These are phyloP conservation scores for Kuschelorhynchus macadamiae DNA, from an alignment of 2,888 invertebrate species.

Conservation along the genomic window DNA sequence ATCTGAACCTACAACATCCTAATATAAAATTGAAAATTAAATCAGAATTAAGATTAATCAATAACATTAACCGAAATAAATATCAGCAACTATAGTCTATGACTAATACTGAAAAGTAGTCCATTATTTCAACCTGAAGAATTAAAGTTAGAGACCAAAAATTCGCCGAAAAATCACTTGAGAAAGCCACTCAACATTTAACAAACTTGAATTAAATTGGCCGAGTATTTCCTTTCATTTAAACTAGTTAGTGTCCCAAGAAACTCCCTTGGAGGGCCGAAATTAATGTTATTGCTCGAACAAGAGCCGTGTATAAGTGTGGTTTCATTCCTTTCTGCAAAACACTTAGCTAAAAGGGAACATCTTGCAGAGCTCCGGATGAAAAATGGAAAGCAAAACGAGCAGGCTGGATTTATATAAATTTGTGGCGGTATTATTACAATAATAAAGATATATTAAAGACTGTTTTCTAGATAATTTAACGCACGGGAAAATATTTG, in stretches of 20 bases:
- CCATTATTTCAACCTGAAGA: too few relatives aligned
- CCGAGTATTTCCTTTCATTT: conserved; percentile 26
- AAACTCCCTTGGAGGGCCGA: conserved; percentile 23
- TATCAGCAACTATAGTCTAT: too few relatives aligned
- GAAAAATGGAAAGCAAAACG: conserved; percentile 32
- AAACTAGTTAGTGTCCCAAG: conserved; percentile 28
- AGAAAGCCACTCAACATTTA: conserved; percentile 19
- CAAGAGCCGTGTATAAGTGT: conserved; percentile 30
- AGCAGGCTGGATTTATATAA: conserved; percentile 18
- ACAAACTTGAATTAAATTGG: conserved; percentile 27
- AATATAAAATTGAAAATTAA: too few relatives aligned
- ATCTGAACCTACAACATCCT: too few relatives aligned
- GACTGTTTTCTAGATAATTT: too few relatives aligned
- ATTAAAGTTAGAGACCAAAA: conserved; percentile 5
- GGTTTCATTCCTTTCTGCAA: conserved; percentile 36
- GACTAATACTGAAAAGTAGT: too few relatives aligned
- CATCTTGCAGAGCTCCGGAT: conserved; percentile 33
- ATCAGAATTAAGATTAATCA: too few relatives aligned
- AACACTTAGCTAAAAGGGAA: conserved; percentile 41
- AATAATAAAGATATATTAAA: background rate
- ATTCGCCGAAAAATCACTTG: conserved; percentile 11
- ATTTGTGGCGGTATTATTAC: background rate
- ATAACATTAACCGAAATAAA: too few relatives aligned
- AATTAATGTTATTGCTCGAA: conserved; percentile 40
- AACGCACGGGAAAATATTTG: too few relatives aligned